Evolutionary conservation across 2,113 vertebrate genomes (phyloP).

Genomic region (Sorex araneus): DNA sequence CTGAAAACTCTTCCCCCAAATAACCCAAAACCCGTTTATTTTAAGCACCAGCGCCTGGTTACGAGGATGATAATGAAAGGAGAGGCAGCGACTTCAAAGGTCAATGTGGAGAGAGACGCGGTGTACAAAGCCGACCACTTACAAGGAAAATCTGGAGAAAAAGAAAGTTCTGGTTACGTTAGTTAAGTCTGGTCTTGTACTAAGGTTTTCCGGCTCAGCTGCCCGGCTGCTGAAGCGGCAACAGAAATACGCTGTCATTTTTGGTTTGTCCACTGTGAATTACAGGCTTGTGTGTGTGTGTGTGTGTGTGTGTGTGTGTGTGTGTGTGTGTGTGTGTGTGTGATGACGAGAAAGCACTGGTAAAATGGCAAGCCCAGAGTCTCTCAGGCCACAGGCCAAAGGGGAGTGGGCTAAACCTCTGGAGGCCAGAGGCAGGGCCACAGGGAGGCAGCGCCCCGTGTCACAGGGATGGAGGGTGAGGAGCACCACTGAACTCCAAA

Average conservation of each 20-base stretch:
- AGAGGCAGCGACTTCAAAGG: neutral
- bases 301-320: too few species aligned
- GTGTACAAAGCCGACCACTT: slow-evolving; percentile 10
- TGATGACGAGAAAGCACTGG: slow-evolving; percentile 50
- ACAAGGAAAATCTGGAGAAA: slow-evolving; percentile 47
- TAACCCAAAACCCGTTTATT: neutral
- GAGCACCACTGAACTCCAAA: neutral
- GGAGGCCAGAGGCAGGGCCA: neutral
- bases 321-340: too few species aligned
- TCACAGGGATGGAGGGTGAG: neutral
- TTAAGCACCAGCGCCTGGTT: neutral
- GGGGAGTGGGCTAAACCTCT: neutral
- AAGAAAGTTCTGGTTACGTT: slow-evolving; percentile 46
- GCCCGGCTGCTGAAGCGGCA: slow-evolving; percentile 30
- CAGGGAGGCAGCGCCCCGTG: neutral
- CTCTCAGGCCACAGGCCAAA: slow-evolving; percentile 9
- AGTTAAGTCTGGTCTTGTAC: slow-evolving; percentile 66
- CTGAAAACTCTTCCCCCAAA: neutral
- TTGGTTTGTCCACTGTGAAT: slow-evolving; percentile 57
- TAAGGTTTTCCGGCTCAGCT: slow-evolving; percentile 71
- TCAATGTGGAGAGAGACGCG: neutral
- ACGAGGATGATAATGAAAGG: neutral
- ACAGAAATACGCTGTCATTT: slow-evolving; percentile 60
- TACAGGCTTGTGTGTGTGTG: slow-evolving; percentile 55
- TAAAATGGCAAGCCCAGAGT: slow-evolving; percentile 31